Evolutionary conservation across 1,140 invertebrate species (phyloP).

Genomic region (Microplitis demolitor): DNA sequence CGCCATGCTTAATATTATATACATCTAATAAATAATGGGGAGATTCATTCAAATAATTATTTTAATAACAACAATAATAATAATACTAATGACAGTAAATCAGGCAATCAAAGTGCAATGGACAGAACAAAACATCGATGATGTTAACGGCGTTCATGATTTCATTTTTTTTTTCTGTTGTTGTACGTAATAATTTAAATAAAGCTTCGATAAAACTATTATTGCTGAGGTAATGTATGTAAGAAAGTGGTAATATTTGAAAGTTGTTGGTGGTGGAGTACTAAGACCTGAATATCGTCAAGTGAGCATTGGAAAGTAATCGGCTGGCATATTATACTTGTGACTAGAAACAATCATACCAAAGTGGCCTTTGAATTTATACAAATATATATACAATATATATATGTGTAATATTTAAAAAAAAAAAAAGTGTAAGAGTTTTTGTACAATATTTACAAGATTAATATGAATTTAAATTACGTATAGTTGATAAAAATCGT

Average conservation of each 20-base stretch:
- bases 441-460: conserved; percentile 21
- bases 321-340: background rate
- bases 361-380: background rate
- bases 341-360: conserved; percentile 20
- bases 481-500: too few species aligned
- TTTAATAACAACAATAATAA: too few species aligned
- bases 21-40: too few species aligned
- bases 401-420: background rate
- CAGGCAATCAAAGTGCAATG: too few species aligned
- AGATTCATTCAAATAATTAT: too few species aligned
- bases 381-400: background rate
- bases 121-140: too few species aligned
- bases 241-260: background rate
- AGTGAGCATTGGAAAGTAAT: conserved; percentile 2
- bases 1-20: too few species aligned
- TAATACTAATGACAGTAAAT: too few species aligned
- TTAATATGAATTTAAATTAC: background rate
- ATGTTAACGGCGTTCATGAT: too few species aligned
- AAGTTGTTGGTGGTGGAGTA: background rate
- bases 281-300: background rate
- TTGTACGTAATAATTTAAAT: background rate
- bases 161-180: too few species aligned
- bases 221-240: background rate
- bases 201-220: background rate
- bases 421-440: background rate